Conservation (phyloP, 2,113 vertebrate genomes). For the Ciconia stormi region DNA sequence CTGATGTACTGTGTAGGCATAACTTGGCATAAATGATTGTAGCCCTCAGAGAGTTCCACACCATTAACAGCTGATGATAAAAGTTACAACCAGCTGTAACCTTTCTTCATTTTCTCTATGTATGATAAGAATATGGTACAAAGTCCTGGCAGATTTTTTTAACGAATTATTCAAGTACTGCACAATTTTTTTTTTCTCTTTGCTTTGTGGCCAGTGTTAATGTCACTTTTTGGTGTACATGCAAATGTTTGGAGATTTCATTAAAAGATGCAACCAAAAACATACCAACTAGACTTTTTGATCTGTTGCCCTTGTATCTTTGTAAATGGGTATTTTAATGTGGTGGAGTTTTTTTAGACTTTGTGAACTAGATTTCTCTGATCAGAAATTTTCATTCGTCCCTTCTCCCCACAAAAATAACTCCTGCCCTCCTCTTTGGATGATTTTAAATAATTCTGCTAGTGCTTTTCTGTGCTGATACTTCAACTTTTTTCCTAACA, state of each 20-base stretch:
- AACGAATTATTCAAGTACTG: not conserved
- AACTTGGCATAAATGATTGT: accelerated
- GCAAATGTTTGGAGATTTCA: not conserved
- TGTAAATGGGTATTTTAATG: not conserved
- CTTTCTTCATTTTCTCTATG: not conserved
- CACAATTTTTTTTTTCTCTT: not conserved
- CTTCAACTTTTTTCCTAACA: not conserved
- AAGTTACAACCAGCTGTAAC: not conserved
- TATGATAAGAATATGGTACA: not conserved
- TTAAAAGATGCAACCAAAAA: not conserved
- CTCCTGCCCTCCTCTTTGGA: not conserved
- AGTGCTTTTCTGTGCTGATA: not conserved
- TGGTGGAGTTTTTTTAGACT: not conserved
- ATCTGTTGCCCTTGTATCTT: not conserved
- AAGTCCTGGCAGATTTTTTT: not conserved
- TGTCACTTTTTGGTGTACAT: not conserved
- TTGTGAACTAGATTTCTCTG: not conserved
- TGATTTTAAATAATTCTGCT: not conserved
- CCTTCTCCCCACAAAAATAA: not conserved
- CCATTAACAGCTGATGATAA: not conserved
- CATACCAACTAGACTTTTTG: not conserved
- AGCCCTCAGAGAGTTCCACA: not conserved
- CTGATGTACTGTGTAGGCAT: not conserved
- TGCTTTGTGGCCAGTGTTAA: not conserved
- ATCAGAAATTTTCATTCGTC: not conserved